phyloP scores from a whole-genome alignment of 2,888 invertebrate species.

The Apodemia hepburni region DNA sequence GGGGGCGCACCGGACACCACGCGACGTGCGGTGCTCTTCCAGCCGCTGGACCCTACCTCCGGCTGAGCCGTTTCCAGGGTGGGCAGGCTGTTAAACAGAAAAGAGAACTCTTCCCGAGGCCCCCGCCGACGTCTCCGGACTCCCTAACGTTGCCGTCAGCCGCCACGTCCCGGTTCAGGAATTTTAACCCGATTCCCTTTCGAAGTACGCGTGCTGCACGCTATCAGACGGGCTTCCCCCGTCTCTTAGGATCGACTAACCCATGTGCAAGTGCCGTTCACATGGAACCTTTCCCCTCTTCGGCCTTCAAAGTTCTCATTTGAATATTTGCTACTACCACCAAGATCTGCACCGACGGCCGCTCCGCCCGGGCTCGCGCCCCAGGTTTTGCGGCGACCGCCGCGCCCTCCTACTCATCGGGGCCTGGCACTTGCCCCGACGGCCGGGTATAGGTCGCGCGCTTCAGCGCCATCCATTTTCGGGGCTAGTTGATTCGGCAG shows the following conservation, averaged over 20 bases:
- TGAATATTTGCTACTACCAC: constrained; percentile 87
- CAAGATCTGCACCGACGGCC: constrained; percentile 82
- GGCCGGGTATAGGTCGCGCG: constrained; percentile 71
- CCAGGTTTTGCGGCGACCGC: constrained; percentile 80
- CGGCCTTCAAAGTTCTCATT: constrained; percentile 56
- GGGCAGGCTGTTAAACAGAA: constrained; percentile 70
- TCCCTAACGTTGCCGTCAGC: constrained; percentile 49
- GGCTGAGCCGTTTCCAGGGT: too few relatives aligned
- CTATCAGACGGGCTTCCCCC: too few relatives aligned
- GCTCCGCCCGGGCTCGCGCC: constrained; percentile 72
- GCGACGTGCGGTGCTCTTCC: too few relatives aligned
- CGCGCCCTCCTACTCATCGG: constrained; percentile 81
- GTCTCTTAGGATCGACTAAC: constrained; percentile 80
- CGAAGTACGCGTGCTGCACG: constrained; percentile 67
- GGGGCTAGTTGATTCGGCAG: constrained; percentile 83
- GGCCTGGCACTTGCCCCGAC: constrained; percentile 64
- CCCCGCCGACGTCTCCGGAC: constrained; percentile 79
- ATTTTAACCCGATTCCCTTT: constrained; percentile 80
- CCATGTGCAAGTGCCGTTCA: constrained; percentile 77
- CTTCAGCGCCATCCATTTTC: constrained; percentile 82
- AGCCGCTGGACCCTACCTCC: too few relatives aligned
- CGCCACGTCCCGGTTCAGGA: constrained; percentile 80
- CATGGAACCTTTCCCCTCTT: constrained; percentile 77
- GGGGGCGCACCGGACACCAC: too few relatives aligned
- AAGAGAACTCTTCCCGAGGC: constrained; percentile 69